phyloP scores from a whole-genome alignment of 2,888 invertebrate species.

The Caradrina clavipalpis region DNA sequence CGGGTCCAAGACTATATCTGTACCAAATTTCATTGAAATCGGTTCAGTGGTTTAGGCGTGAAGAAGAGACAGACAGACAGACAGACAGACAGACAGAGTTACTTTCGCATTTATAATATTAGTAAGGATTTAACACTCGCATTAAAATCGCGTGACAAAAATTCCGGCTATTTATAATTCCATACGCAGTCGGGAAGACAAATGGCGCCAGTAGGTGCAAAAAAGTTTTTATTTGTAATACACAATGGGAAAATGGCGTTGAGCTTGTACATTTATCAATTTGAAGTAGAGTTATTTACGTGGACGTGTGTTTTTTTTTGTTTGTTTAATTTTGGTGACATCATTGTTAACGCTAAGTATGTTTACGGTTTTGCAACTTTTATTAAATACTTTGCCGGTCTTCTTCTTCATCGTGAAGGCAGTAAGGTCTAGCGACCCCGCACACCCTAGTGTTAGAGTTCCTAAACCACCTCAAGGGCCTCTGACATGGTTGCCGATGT shows the following conservation, averaged over 20 bases:
- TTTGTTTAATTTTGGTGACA: constrained; percentile 43
- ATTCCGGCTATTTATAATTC: constrained; percentile 60
- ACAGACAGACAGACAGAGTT: no score
- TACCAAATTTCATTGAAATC: no score
- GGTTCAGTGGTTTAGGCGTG: no score
- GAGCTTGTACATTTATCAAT: constrained; percentile 57
- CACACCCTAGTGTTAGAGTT: no score
- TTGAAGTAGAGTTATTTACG: constrained; percentile 58
- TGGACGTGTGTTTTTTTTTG: constrained; percentile 29
- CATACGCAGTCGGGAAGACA: constrained; percentile 54
- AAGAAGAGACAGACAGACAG: no score
- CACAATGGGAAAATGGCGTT: constrained; percentile 55
- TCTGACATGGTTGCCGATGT: no score
- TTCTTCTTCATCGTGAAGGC: no score
- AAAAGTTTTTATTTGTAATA: constrained; percentile 62
- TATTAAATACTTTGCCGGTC: no score
- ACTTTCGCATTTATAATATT: no score
- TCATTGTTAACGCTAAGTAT: constrained; percentile 30
- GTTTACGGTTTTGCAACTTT: neutral
- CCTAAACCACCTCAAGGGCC: no score
- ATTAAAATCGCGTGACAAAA: constrained; percentile 59
- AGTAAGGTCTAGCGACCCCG: no score
- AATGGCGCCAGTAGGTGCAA: constrained; percentile 63
- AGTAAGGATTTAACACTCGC: constrained; percentile 49
- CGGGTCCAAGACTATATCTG: no score